Percentiles rank a stretch among this genome's conserved stretches.
Evolutionary conservation across 2,797 vertebrate genomes (phyloP).

Genomic region (Xenops minutus): DNA sequence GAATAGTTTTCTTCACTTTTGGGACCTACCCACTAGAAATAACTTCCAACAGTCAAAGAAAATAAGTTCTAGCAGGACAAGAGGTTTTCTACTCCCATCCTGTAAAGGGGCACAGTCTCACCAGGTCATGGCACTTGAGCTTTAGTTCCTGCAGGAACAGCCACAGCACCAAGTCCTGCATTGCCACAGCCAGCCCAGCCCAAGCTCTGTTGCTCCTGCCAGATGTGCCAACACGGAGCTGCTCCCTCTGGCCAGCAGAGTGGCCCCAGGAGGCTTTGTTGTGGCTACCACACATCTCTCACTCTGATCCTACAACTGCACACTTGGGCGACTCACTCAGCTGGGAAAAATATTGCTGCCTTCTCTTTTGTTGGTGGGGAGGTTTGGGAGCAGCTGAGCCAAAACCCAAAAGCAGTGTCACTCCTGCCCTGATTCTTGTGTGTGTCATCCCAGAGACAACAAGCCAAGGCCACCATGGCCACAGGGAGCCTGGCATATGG

Average conservation of each 20-base stretch:
- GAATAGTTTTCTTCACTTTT: neutral
- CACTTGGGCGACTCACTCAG: neutral
- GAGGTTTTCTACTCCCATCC: neutral
- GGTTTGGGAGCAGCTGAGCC: slow-evolving; percentile 18
- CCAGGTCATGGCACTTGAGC: rapidly evolving
- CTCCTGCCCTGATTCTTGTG: neutral
- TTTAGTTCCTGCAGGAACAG: neutral
- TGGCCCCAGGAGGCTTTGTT: neutral
- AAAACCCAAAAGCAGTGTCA: neutral
- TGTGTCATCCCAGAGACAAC: neutral
- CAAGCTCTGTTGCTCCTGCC: neutral
- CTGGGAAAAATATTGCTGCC: neutral
- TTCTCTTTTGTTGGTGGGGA: neutral
- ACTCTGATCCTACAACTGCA: neutral
- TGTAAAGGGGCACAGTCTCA: rapidly evolving
- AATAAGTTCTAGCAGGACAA: rapidly evolving
- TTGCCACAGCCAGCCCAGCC: neutral
- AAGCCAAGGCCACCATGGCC: neutral
- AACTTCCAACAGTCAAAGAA: rapidly evolving
- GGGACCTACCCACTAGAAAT: neutral
- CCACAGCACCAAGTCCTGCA: neutral
- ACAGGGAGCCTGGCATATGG: neutral
- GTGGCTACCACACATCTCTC: neutral
- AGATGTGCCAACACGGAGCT: rapidly evolving
- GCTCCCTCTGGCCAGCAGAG: neutral